Conservation (phyloP, 2,888 invertebrate species). For the Odontomyia ornata region DNA sequence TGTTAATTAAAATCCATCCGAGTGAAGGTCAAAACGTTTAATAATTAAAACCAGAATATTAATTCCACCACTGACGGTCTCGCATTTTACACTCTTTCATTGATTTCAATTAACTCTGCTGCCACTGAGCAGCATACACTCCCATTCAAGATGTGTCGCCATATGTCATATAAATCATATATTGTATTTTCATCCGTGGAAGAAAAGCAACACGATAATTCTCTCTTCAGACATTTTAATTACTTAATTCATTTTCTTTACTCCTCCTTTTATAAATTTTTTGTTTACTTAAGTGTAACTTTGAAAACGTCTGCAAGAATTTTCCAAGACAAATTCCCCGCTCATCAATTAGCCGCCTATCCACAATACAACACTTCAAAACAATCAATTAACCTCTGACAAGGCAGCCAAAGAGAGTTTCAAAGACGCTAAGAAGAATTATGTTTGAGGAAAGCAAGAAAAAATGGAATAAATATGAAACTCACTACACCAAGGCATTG, state of each 20-base stretch:
- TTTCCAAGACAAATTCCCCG: conserved; percentile 29
- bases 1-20: no score
- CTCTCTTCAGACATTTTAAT: conserved; percentile 17
- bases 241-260: conserved; percentile 26
- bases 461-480: neutral
- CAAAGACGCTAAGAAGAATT: neutral
- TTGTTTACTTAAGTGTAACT: conserved; percentile 16
- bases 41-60: no score
- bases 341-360: conserved; percentile 41
- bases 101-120: neutral
- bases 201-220: neutral
- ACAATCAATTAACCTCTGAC: conserved; percentile 43
- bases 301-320: neutral
- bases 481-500: neutral
- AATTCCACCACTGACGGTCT: no score
- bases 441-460: neutral
- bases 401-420: neutral
- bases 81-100: neutral
- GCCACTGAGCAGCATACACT: neutral
- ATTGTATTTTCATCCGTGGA: neutral
- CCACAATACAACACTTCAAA: conserved; percentile 40
- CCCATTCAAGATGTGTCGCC: neutral
- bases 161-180: conserved; percentile 7
- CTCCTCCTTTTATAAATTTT: neutral
- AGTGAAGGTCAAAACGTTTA: no score